Conservation (phyloP, 2,113 vertebrate genomes). For the Daboia siamensis region DNA sequence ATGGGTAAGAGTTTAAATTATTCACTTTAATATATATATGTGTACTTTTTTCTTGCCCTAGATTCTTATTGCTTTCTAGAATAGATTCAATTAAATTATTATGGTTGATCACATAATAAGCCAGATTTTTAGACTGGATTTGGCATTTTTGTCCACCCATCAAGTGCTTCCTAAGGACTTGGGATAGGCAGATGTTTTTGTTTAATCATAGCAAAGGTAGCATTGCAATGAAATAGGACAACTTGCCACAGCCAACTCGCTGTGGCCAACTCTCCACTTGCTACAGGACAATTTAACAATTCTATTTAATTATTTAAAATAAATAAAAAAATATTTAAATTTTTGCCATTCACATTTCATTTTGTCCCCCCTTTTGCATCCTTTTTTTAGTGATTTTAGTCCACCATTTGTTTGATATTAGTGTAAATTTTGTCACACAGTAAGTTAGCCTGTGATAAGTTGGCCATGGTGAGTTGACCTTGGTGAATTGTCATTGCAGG, state of each 20-base stretch:
- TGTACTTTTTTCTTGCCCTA: constrained; percentile 66
- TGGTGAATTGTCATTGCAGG: neutral
- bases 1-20: constrained; percentile 76
- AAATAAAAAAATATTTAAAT: no score
- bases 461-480: neutral
- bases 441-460: neutral
- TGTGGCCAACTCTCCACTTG: neutral
- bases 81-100: constrained; percentile 61
- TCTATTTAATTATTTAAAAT: neutral
- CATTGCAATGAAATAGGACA: neutral
- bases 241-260: neutral
- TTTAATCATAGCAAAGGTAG: neutral
- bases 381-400: no score
- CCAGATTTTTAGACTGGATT: neutral
- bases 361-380: no score
- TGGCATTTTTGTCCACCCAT: neutral
- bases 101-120: neutral
- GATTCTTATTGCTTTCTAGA: constrained; percentile 66
- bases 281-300: neutral
- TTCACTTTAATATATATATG: constrained; percentile 72
- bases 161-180: neutral
- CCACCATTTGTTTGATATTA: no score
- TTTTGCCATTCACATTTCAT: no score
- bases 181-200: neutral
- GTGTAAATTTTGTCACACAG: neutral